Evolutionary conservation across 1,140 invertebrate species (phyloP).

Genomic region (Listronotus bonariensis): DNA sequence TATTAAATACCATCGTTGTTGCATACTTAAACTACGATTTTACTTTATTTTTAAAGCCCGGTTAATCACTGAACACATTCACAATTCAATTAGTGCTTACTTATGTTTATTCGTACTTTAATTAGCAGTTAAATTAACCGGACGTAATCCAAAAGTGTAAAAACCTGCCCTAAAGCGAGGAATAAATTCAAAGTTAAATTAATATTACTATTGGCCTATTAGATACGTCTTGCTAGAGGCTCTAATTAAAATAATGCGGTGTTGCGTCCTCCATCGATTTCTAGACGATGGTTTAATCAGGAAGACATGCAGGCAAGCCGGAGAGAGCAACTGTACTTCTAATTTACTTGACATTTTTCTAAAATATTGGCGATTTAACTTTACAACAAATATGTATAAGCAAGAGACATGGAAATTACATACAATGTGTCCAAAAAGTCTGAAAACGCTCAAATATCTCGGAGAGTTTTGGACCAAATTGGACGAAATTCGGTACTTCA

Average conservation of each 20-base stretch:
- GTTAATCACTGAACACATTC: too few relatives aligned
- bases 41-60: background rate
- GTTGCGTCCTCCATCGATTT: conserved; percentile 22
- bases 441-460: too few relatives aligned
- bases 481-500: too few relatives aligned
- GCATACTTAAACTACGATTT: background rate
- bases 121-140: too few relatives aligned
- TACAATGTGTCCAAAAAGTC: too few relatives aligned
- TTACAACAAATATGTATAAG: background rate
- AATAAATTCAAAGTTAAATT: background rate
- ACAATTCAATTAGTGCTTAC: too few relatives aligned
- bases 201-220: conserved; percentile 4
- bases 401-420: too few relatives aligned
- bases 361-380: too few relatives aligned
- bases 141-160: conserved; percentile 4
- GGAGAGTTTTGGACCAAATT: too few relatives aligned
- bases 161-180: background rate
- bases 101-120: background rate
- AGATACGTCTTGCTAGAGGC: conserved; percentile 14
- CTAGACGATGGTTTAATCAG: conserved; percentile 19
- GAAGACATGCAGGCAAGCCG: conserved; percentile 41
- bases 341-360: conserved; percentile 1
- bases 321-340: conserved; percentile 34
- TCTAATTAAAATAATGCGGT: conserved; percentile 24
- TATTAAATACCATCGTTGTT: too few relatives aligned